Evolutionary conservation across 2,888 invertebrate species (phyloP), one percentile per base, ranked within the genome.

Genomic region (Tanytarsus gracilentus): DNA sequence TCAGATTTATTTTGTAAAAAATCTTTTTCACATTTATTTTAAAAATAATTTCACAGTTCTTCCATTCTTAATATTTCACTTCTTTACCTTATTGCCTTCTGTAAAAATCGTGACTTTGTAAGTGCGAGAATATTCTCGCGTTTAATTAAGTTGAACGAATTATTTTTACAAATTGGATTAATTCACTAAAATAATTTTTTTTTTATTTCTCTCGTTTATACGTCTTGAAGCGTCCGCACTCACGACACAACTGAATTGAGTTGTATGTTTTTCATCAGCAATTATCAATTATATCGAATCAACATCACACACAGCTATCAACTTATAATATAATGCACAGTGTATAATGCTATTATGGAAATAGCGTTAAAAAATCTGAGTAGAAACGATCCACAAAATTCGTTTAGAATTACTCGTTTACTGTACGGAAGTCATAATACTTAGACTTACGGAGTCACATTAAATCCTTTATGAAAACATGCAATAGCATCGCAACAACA

Each of bases 81-180:
- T 33, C 25, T 36, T 69, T 69, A 74, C 74, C 74, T 74, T 74
- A 68, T 74, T 74, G 64, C 73, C 74, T 73, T 74, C 74, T 66
- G 74, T 73, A 69, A 74, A 74, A 74, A 74, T 74, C 67, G 71
- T 74, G 74, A 66, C 25, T 25, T 1, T 18, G 3, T 23, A 6
- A 44, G n/a, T 44, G 44, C 44, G 44, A 44, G 44, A 44, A 23
- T 11, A 44, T 23, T 44, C 44, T 44, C 44, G 44, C 44, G 18
- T 44, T 23, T 44, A 4, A 18, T 44, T 44, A 11, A 18, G 2
- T 11, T 11, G 23, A 44, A 44, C 9, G 4, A 21, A 44, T 21
- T 44, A 44, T 9, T 23, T 3, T 4, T 21, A 21, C n/a, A 44
- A 23, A 18, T 18, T 3, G 21, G 7, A 36, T 8, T 36, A 36